Evolutionary conservation across 1,140 invertebrate genomes (phyloP).

Genomic region (Drosophila teissieri): DNA sequence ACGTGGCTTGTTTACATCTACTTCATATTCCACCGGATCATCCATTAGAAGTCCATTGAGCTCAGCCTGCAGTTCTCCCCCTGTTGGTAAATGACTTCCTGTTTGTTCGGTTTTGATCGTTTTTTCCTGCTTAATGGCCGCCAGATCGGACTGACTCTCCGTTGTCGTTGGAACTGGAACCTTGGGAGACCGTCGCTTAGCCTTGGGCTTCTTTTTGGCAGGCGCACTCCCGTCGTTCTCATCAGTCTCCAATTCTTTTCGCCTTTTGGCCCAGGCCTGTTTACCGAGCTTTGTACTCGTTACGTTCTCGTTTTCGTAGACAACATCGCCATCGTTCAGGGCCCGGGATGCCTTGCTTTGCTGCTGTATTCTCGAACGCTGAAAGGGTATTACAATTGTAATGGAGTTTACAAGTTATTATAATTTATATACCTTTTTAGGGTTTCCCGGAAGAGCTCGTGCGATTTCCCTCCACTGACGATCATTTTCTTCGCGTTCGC

Average conservation of each 20-base stretch:
- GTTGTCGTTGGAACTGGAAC: background rate
- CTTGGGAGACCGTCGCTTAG: background rate
- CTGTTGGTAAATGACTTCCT: constrained; percentile 15
- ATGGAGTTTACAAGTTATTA: background rate
- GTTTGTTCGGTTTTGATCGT: constrained; percentile 51
- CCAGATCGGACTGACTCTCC: background rate
- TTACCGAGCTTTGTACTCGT: constrained; percentile 61
- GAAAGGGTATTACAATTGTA: background rate
- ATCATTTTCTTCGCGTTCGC: constrained; percentile 63
- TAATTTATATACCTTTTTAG: constrained; percentile 50
- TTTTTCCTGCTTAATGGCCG: constrained; percentile 51
- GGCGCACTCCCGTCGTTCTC: constrained; percentile 15
- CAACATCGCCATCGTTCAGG: constrained; percentile 59
- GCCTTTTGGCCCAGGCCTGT: constrained; percentile 49
- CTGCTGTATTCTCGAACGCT: constrained; percentile 45
- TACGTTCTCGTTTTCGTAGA: constrained; percentile 75
- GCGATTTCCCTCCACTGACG: constrained; percentile 63
- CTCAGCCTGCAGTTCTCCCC: constrained; percentile 51
- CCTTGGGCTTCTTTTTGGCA: constrained; percentile 25
- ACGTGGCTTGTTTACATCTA: constrained; percentile 24
- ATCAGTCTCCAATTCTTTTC: constrained; percentile 21
- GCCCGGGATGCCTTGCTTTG: constrained; percentile 56
- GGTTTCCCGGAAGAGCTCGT: constrained; percentile 30
- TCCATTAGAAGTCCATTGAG: constrained; percentile 60
- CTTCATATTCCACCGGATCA: constrained; percentile 16